phyloP scores from a whole-genome alignment of 2,797 vertebrate genomes.

The Uromys caudimaculatus region DNA sequence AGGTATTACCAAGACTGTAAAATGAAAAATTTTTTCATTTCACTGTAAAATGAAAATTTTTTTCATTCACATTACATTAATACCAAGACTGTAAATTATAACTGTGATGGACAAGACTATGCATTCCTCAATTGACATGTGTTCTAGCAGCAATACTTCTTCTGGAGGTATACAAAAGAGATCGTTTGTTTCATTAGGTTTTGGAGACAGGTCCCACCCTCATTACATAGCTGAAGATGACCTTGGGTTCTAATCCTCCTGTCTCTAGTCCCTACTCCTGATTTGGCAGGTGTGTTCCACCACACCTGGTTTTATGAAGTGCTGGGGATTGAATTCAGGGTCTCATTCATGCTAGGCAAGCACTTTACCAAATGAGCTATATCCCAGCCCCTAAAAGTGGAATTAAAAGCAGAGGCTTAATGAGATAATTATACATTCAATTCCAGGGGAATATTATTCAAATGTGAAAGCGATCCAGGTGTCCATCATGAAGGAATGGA shows the following conservation, averaged over 20 bases:
- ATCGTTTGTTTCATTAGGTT: neutral
- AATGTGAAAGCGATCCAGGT: neutral
- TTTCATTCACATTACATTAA: neutral
- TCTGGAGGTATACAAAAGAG: neutral
- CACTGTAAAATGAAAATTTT: neutral
- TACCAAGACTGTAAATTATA: neutral
- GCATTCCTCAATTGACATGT: neutral
- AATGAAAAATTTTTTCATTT: neutral
- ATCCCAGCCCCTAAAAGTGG: no score
- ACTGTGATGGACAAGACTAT: neutral
- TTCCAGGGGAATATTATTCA: neutral
- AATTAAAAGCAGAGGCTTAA: neutral
- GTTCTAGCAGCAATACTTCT: neutral
- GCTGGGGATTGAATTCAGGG: neutral
- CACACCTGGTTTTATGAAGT: neutral
- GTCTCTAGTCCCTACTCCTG: neutral
- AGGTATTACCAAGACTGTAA: neutral
- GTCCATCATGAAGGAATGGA: neutral
- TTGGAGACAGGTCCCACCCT: neutral
- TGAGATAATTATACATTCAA: neutral
- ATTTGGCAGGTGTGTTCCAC: neutral
- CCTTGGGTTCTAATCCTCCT: neutral
- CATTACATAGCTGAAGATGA: neutral
- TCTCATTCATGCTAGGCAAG: neutral
- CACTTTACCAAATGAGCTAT: neutral